phyloP scores from a whole-genome alignment of 2,113 vertebrate species.

The Chiloscyllium plagiosum region DNA sequence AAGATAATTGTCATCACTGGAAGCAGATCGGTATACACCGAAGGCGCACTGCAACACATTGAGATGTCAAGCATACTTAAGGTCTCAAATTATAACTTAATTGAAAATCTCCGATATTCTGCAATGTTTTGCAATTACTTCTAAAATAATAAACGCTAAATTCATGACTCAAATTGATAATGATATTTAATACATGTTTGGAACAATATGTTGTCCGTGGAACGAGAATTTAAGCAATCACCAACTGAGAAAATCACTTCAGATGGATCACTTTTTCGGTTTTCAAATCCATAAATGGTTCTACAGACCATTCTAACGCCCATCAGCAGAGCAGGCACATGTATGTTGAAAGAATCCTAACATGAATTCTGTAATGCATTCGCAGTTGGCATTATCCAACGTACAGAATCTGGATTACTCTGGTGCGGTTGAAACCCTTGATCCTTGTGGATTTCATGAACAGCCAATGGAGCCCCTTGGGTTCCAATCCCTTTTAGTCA shows the following conservation, averaged over 20 bases:
- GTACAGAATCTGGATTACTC: neutral
- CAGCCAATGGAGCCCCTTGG: neutral
- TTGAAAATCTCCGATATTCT: neutral
- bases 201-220: neutral
- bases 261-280: neutral
- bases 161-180: neutral
- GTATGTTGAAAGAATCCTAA: neutral
- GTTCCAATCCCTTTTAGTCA: neutral
- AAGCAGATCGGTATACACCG: neutral
- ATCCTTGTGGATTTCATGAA: neutral
- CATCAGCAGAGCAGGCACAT: neutral
- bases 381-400: neutral
- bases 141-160: neutral
- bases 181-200: neutral
- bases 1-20: conserved; percentile 32
- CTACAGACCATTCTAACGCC: neutral
- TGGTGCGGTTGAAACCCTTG: neutral
- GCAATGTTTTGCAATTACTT: neutral
- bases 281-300: neutral
- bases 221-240: neutral
- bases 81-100: conserved; percentile 6
- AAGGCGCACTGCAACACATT: neutral
- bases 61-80: neutral
- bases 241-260: neutral
- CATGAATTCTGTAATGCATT: neutral